Evolutionary conservation across 2,888 invertebrate species (phyloP), one percentile per base, ranked within the genome.

Genomic region (Tiliacea aurago): DNA sequence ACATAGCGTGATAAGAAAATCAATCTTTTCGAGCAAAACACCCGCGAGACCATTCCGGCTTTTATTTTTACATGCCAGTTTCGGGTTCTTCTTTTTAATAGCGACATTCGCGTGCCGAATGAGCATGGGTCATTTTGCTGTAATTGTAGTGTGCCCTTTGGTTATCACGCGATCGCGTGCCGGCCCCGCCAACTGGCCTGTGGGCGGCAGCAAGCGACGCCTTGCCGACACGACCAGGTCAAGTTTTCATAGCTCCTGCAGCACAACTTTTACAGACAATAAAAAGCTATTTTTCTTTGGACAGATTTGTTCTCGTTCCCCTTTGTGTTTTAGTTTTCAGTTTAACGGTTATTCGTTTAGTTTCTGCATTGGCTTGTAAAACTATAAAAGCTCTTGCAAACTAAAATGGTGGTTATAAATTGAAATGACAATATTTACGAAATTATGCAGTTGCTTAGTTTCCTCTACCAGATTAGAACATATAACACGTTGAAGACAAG

Each of bases 131-230:
- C 93, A 91, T 92, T 93, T 90, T 86, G 89, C 87, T 91, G 90
- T 93, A 94, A 94, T 93, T 93, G 92, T 92, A 90, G 91, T 90
- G 91, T 90, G 92, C 91, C 93, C 92, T 92, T 92, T 91, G 84
- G 83, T 78, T 81, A 87, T 85, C 95, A 95, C 94, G 95, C 95
- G 91, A 95, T 95, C 91, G 95, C 95, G 93, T 95, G 95, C 76
- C 51, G 41, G 56, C 62, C 33, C 37, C 58, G 49, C 64, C 64
- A 77, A 63, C 47, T 58, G 53, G 70, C 72, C 70, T 62, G 70
- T 66, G 70, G 53, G 73, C 61, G 70, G 79, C 66, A 74, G 43
- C 70, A 71, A 76, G 62, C 81, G 71, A 64, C 80, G 83, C 80
- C 83, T 72, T 15, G 65, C 67, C 67, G 65, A 76, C 76, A 78